A percentile compares a stretch with the other conserved stretches of the same genome.
Conservation (phyloP, 1,140 invertebrate genomes). For the Prorops nasuta region DNA sequence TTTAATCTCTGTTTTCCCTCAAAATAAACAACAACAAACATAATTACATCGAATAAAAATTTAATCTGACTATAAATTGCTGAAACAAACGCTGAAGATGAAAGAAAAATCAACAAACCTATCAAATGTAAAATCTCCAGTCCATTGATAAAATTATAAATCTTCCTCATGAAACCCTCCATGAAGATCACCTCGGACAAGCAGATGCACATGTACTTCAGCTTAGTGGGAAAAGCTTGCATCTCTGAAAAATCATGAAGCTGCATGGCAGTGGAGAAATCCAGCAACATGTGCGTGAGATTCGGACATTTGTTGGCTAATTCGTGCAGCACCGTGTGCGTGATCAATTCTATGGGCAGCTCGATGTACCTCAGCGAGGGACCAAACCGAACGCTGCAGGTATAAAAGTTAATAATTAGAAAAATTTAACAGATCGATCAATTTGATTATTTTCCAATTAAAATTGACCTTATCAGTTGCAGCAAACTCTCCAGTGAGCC, state of each 20-base stretch:
- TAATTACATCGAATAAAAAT: too few relatives aligned
- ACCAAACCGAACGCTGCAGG: conserved; percentile 75
- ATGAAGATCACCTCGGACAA: conserved; percentile 99
- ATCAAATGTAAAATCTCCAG: conserved; percentile 98
- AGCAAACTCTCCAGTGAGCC: conserved; percentile 82
- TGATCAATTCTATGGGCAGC: conserved; percentile 96
- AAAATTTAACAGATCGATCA: not conserved
- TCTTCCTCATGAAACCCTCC: conserved; percentile 99
- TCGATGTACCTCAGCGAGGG: conserved; percentile 92
- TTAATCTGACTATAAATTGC: too few relatives aligned
- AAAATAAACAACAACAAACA: too few relatives aligned
- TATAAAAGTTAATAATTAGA: not conserved
- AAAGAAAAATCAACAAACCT: conserved; percentile 61
- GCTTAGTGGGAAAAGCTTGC: conserved; percentile 97
- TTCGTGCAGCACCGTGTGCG: conserved; percentile 96
- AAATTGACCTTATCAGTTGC: conserved; percentile 70
- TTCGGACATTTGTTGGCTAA: conserved; percentile 96
- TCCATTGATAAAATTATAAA: conserved; percentile 99
- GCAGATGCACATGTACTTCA: conserved; percentile 95
- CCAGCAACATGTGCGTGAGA: conserved; percentile 94
- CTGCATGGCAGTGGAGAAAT: conserved; percentile 98
- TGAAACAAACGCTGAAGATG: not conserved
- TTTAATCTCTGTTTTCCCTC: too few relatives aligned
- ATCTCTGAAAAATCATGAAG: conserved; percentile 99
- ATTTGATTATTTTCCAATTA: not conserved